These are phyloP conservation scores for Julus scanicus DNA, from an alignment of 2,888 invertebrate genomes.

Conservation along the genomic window DNA sequence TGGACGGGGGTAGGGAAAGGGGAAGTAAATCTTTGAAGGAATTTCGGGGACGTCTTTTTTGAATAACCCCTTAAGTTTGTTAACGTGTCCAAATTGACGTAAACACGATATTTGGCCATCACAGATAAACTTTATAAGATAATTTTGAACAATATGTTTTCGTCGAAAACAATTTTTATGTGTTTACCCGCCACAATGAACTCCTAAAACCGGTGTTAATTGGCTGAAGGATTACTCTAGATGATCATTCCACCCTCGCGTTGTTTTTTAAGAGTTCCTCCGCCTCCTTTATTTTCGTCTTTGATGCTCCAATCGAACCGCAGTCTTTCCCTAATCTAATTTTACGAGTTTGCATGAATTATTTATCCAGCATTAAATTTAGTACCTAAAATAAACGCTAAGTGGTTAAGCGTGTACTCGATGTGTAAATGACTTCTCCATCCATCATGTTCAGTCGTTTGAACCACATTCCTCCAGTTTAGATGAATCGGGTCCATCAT, in stretches of 20 bases:
- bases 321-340: not conserved
- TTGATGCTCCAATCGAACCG: not conserved
- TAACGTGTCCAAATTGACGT: no score
- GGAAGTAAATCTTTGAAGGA: no score
- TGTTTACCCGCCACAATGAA: no score
- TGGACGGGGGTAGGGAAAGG: no score
- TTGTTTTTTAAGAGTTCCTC: not conserved
- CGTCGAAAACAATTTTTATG: no score
- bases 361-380: conserved; percentile 19
- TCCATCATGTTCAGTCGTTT: conserved; percentile 1
- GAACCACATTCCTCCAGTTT: not conserved
- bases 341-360: conserved; percentile 25
- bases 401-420: conserved; percentile 28
- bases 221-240: not conserved
- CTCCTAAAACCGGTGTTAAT: not conserved
- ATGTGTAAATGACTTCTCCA: not conserved
- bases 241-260: not conserved
- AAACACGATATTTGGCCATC: no score
- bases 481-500: not conserved
- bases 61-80: no score
- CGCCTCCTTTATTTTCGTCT: not conserved
- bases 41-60: no score
- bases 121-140: no score
- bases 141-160: no score
- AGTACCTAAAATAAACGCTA: not conserved